These are phyloP conservation scores for Spongilla lacustris DNA, from an alignment of 37 sponge, comb jelly and placozoan species.

Conservation along the genomic window DNA sequence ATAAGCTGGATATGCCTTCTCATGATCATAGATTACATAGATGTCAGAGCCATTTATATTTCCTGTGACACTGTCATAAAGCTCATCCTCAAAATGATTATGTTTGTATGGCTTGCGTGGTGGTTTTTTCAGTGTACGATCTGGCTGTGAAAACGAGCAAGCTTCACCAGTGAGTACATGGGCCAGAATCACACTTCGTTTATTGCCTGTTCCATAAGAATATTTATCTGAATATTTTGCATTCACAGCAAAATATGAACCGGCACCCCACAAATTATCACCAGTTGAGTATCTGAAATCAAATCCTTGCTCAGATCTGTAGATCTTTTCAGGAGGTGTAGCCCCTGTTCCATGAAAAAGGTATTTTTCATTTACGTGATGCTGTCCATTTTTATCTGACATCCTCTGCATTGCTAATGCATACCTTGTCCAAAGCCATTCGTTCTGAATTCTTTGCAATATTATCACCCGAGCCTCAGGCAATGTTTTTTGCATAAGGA, in stretches of 20 bases:
- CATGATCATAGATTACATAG: slow-evolving; percentile 79
- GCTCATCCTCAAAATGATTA: slow-evolving; percentile 14
- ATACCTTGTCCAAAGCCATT: slow-evolving; percentile 57
- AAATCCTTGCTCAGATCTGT: slow-evolving; percentile 70
- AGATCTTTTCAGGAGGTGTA: slow-evolving; percentile 39
- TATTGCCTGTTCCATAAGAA: not conserved
- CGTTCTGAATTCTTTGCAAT: slow-evolving; percentile 68
- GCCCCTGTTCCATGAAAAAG: slow-evolving; percentile 73
- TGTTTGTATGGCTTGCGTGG: not conserved
- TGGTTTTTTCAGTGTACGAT: slow-evolving; percentile 7
- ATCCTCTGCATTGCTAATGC: slow-evolving; percentile 38
- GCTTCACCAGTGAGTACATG: slow-evolving; percentile 58
- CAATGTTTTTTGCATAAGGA: slow-evolving; percentile 33
- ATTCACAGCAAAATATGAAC: slow-evolving; percentile 77
- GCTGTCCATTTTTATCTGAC: slow-evolving; percentile 26
- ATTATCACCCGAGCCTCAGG: slow-evolving; percentile 17
- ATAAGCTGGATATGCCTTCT: slow-evolving; percentile 78
- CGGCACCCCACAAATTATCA: slow-evolving; percentile 78
- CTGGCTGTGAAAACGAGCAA: not conserved
- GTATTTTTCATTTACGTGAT: slow-evolving; percentile 30
- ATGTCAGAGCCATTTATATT: slow-evolving; percentile 38
- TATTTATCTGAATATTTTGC: slow-evolving; percentile 75
- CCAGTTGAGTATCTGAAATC: slow-evolving; percentile 53
- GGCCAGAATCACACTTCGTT: slow-evolving; percentile 43
- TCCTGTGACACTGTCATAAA: slow-evolving; percentile 73